phyloP scores from a whole-genome alignment of 2,797 vertebrate genomes.

The Halcyon badia region DNA sequence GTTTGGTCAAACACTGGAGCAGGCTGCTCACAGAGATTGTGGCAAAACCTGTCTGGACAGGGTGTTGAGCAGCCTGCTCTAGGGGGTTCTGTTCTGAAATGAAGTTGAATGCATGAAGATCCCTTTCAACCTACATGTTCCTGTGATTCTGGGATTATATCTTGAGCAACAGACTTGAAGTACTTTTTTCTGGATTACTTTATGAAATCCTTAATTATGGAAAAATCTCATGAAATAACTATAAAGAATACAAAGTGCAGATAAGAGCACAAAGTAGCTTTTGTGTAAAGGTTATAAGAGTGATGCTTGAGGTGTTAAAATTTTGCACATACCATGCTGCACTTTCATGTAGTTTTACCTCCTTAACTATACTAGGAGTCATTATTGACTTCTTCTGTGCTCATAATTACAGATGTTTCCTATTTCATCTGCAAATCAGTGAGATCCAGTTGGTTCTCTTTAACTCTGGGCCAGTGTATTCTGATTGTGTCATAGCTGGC shows the following conservation, averaged over 20 bases:
- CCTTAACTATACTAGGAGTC: not conserved
- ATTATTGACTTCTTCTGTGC: not conserved
- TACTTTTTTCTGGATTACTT: not conserved
- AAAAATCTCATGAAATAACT: not conserved
- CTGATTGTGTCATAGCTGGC: constrained; percentile 58
- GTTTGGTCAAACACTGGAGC: not conserved
- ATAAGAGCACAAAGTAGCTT: not conserved
- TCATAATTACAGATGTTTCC: constrained; percentile 66
- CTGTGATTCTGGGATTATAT: not conserved
- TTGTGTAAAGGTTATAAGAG: not conserved
- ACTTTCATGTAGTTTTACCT: not conserved
- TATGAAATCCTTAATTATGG: not conserved
- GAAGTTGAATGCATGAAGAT: not conserved
- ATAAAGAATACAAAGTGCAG: not conserved
- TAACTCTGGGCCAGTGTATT: not conserved
- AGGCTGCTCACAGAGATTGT: not conserved
- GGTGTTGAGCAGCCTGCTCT: not conserved
- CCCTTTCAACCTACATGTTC: not conserved
- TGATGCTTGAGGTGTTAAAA: not conserved
- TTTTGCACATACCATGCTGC: not conserved
- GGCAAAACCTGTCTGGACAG: not conserved
- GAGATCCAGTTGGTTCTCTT: constrained; percentile 40
- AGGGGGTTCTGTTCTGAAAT: not conserved
- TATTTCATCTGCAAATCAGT: constrained; percentile 48
- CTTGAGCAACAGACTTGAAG: not conserved